Evolutionary conservation across 2,113 vertebrate species (phyloP), one percentile per base, ranked within the genome.

Genomic region (Hydropotes inermis): DNA sequence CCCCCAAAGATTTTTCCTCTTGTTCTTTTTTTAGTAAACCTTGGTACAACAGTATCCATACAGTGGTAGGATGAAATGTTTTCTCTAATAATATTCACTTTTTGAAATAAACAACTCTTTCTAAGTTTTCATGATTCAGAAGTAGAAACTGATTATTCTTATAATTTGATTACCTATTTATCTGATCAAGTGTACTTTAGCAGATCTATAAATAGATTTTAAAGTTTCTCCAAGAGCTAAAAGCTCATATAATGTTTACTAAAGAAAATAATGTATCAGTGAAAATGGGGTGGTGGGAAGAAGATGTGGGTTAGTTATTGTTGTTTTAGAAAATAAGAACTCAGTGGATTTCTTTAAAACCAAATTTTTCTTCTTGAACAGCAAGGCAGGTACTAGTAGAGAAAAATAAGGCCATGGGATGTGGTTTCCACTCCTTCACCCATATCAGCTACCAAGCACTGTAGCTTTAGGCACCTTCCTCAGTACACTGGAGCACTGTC

Each of bases 301-400:
- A 95, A 3, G 82, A 98, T 93, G 84, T 81, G 54, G 93, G 96
- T 97, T 98, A 98, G 96, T 98, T 98, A 98, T 98, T 25, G 12
- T 87, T 96, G 92, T 97, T 98, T 98, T 96, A 98, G 96, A 98
- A 99, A 98, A 98, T 94, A 98, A 92, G 97, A 96, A 98, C 94
- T 98, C 93, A 99, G 98, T 91, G 96, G 98, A 94, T 81, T 97
- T 82, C 98, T 99, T 98, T 96, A 97, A 98, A 98, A 93, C 76
- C 45, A 50, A 50, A 96, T 97, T 98, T 98, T 99, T 98, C 95
- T 95, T 98, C 87, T 98, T 95, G 95, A 97, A 98, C 52, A 97
- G 86, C 86, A 96, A 98, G 98, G 45, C 36, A 36, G 61, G 61
- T 96, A 79, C 50, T 17, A 70, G 30, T 12, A 33, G 27, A 90